Conservation (phyloP, 2,797 vertebrate genomes). For the Gadopsis marmoratus region DNA sequence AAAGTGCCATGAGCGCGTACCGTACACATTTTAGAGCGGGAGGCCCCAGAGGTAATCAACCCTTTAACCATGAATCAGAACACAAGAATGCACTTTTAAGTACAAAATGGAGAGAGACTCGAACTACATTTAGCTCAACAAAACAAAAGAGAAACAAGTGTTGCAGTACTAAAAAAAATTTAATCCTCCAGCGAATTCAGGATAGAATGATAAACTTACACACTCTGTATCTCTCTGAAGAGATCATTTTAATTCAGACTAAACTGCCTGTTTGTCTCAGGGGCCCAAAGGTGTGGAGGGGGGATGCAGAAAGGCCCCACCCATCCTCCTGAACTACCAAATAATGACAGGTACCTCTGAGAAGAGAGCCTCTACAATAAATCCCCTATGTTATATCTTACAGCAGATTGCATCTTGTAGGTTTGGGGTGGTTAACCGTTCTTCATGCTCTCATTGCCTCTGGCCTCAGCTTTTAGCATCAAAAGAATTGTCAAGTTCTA, state of each 20-base stretch:
- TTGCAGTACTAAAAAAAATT: conserved; percentile 38
- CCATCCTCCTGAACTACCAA: conserved; percentile 32
- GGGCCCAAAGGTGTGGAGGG: conserved; percentile 36
- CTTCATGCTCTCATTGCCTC: conserved; percentile 34
- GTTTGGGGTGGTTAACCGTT: conserved; percentile 41
- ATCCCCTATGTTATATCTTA: conserved; percentile 34
- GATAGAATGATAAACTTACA: conserved; percentile 56
- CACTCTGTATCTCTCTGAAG: conserved; percentile 48
- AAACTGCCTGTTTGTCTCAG: conserved; percentile 42
- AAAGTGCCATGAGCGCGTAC: conserved; percentile 33
- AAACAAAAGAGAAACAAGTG: conserved; percentile 53
- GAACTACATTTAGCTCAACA: conserved; percentile 40
- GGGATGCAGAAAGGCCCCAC: conserved; percentile 31
- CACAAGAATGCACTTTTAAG: conserved; percentile 62
- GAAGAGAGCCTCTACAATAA: conserved; percentile 38
- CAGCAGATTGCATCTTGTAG: conserved; percentile 14
- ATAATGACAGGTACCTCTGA: conserved; percentile 46
- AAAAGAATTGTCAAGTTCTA: conserved; percentile 44
- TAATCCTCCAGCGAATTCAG: conserved; percentile 53
- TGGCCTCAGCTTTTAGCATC: conserved; percentile 59
- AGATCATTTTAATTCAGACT: conserved; percentile 65
- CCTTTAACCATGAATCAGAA: conserved; percentile 50
- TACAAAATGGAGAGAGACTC: conserved; percentile 33
- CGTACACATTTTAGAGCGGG: conserved; percentile 21
- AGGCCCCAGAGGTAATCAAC: conserved; percentile 48